Percentiles rank a stretch among this genome's conserved stretches.
phyloP scores from a whole-genome alignment of 2,113 vertebrate species.

The Pseudorhombus dupliciocellatus region DNA sequence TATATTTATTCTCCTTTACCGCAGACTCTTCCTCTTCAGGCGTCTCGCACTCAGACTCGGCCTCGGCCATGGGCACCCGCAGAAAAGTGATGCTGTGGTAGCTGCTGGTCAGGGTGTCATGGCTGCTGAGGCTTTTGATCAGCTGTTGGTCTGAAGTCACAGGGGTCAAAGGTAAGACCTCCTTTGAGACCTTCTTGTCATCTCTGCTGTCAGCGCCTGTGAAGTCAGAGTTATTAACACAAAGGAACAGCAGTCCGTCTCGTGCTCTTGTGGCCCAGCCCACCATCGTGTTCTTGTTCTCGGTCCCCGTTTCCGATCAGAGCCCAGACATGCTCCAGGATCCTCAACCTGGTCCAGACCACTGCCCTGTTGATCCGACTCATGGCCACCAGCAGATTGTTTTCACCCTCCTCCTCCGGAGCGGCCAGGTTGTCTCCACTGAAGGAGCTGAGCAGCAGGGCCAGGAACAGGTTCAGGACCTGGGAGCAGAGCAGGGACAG shows the following conservation, averaged over 20 bases:
- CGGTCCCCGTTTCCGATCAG: constrained; percentile 54
- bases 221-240: no score
- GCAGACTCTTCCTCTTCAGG: constrained; percentile 78
- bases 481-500: constrained; percentile 54
- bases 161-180: constrained; percentile 44
- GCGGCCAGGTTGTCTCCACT: constrained; percentile 88
- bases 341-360: constrained; percentile 75
- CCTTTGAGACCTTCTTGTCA: constrained; percentile 2
- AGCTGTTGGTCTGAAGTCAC: constrained; percentile 42
- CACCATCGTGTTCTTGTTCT: constrained; percentile 10
- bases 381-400: constrained; percentile 93
- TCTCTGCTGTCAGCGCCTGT: constrained; percentile 9
- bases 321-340: constrained; percentile 68
- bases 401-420: constrained; percentile 90
- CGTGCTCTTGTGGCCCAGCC: background rate
- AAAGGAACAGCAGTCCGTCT: no score
- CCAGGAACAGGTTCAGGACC: constrained; percentile 96
- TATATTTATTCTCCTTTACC: no score
- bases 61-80: constrained; percentile 88
- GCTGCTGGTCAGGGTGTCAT: constrained; percentile 42
- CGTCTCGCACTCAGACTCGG: constrained; percentile 87
- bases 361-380: constrained; percentile 86
- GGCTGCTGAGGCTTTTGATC: background rate
- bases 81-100: constrained; percentile 74
- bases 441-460: constrained; percentile 94